Evolutionary conservation across 2,888 invertebrate species (phyloP).

Genomic region (Pristionchus mayeri): DNA sequence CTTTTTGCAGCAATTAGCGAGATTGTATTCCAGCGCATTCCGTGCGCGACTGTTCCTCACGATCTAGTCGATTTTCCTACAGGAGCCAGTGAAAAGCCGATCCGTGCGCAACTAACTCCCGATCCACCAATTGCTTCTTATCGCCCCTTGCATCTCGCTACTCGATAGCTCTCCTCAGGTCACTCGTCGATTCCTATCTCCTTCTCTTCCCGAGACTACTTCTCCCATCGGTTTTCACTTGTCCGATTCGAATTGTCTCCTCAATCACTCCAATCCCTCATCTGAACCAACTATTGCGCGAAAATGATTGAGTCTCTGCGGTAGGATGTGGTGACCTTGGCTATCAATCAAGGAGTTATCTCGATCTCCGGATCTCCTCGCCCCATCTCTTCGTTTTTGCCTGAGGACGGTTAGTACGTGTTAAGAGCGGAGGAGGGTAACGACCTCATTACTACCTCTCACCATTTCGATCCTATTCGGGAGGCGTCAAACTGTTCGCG

Average conservation of each 20-base stretch:
- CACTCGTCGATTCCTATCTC: not conserved
- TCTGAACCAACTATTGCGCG: constrained; percentile 10
- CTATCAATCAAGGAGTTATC: not conserved
- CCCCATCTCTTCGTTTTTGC: constrained; percentile 9
- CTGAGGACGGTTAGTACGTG: constrained; percentile 22
- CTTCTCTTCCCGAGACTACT: not conserved
- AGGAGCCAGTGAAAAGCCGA: too few relatives aligned
- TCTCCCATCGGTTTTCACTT: not conserved
- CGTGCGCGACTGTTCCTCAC: constrained; percentile 10
- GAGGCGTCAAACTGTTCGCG: not conserved
- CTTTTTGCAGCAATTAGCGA: not conserved
- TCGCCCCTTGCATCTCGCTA: too few relatives aligned
- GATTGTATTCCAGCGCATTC: constrained; percentile 2
- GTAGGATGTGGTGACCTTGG: not conserved
- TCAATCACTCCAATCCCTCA: not conserved
- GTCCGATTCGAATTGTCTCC: constrained; percentile 12
- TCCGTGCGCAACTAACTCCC: not conserved
- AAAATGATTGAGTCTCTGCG: not conserved
- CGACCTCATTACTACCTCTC: constrained; percentile 8
- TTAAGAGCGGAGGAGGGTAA: constrained; percentile 8
- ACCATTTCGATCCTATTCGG: not conserved
- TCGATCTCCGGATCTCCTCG: not conserved
- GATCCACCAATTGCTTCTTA: too few relatives aligned
- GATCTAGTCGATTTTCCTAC: not conserved
- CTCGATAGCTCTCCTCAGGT: too few relatives aligned